phyloP scores from a whole-genome alignment of 2,797 vertebrate genomes.

The Amniataba percoides region DNA sequence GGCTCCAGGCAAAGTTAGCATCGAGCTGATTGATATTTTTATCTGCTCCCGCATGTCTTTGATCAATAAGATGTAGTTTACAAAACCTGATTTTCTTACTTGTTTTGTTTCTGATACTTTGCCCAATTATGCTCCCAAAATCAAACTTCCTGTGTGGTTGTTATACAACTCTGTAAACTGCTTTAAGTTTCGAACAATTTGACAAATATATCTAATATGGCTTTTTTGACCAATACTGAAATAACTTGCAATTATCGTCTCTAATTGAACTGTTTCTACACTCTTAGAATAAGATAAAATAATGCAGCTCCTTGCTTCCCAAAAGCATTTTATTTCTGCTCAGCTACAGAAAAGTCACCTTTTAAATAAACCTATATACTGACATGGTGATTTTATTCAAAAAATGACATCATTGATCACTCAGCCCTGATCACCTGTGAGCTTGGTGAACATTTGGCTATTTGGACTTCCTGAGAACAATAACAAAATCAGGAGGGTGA shows the following conservation, averaged over 20 bases:
- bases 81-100: neutral
- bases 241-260: neutral
- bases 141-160: neutral
- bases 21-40: conserved; percentile 13
- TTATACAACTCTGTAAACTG: neutral
- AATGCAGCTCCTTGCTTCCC: neutral
- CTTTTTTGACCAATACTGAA: neutral
- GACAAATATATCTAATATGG: neutral
- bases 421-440: neutral
- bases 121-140: neutral
- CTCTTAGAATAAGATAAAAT: neutral
- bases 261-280: neutral
- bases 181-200: neutral
- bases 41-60: neutral
- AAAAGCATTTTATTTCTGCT: neutral
- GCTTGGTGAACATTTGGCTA: neutral
- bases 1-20: neutral
- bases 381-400: neutral
- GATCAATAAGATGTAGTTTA: neutral
- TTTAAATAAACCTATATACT: neutral
- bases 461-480: neutral
- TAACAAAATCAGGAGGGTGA: neutral
- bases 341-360: neutral
- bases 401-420: neutral
- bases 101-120: neutral